phyloP scores from a whole-genome alignment of 2,113 vertebrate genomes.

The Ochotona princeps region DNA sequence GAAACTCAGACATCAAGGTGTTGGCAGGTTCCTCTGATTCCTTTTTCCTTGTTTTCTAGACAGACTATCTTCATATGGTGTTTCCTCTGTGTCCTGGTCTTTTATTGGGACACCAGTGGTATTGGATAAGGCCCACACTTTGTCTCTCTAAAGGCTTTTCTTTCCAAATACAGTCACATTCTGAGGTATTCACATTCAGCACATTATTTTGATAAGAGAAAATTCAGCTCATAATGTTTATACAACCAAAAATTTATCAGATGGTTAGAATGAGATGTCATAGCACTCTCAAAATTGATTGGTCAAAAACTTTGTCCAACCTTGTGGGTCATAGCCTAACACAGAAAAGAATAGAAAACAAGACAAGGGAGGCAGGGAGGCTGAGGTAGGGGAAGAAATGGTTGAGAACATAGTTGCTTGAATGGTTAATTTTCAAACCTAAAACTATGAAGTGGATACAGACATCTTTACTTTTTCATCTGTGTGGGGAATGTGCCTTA shows the following conservation, averaged over 20 bases:
- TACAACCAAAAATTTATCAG: background rate
- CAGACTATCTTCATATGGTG: background rate
- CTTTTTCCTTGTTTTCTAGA: background rate
- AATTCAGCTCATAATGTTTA: background rate
- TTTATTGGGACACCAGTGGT: background rate
- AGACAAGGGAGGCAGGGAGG: background rate
- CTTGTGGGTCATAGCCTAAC: background rate
- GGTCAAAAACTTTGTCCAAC: background rate
- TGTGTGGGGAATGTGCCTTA: background rate
- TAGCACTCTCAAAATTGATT: background rate
- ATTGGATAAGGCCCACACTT: background rate
- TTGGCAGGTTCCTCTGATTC: background rate
- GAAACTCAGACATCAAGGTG: background rate
- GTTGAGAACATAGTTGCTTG: background rate
- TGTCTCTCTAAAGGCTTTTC: background rate
- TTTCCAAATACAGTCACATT: background rate
- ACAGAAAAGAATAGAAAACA: background rate
- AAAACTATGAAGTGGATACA: background rate
- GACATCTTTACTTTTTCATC: background rate
- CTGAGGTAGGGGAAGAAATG: background rate
- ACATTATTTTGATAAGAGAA: background rate
- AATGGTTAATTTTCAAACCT: slow-evolving; percentile 20
- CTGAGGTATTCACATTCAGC: background rate
- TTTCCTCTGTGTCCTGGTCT: background rate
- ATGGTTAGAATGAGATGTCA: background rate